phyloP scores from a whole-genome alignment of 2,888 invertebrate species.

The Colletes collaris region DNA sequence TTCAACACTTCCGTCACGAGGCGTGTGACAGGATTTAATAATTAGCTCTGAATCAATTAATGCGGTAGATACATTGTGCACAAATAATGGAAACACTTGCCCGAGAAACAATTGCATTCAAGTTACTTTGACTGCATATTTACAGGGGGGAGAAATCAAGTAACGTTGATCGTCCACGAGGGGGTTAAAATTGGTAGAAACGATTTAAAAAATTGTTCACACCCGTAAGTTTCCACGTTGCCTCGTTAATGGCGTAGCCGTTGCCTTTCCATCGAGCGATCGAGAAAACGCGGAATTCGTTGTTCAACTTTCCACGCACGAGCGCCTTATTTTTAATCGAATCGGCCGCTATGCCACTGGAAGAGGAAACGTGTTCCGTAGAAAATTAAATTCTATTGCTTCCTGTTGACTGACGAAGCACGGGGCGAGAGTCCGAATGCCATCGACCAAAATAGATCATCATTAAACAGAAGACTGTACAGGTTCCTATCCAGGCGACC shows the following conservation, averaged over 20 bases:
- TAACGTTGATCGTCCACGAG: no score
- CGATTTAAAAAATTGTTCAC: no score
- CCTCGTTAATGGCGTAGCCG: constrained; percentile 1
- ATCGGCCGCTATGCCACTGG: constrained; percentile 18
- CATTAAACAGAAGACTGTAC: constrained; percentile 61
- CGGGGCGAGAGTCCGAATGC: constrained; percentile 58
- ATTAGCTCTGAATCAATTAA: no score
- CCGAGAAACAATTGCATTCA: no score
- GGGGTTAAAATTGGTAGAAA: no score
- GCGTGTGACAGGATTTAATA: no score
- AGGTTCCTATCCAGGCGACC: constrained; percentile 35
- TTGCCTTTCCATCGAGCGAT: background rate
- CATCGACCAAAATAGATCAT: constrained; percentile 66
- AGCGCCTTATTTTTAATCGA: constrained; percentile 51
- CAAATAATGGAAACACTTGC: no score
- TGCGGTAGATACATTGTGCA: no score
- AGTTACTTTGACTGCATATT: no score
- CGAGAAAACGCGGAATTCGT: background rate
- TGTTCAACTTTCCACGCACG: constrained; percentile 32
- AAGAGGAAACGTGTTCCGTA: constrained; percentile 53
- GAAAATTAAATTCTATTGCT: constrained; percentile 70
- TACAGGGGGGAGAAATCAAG: no score
- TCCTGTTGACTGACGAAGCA: constrained; percentile 70
- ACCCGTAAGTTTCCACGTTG: no score
- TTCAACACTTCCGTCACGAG: no score